Conservation (phyloP, 2,113 vertebrate species). For the Australoheros scitulus region DNA sequence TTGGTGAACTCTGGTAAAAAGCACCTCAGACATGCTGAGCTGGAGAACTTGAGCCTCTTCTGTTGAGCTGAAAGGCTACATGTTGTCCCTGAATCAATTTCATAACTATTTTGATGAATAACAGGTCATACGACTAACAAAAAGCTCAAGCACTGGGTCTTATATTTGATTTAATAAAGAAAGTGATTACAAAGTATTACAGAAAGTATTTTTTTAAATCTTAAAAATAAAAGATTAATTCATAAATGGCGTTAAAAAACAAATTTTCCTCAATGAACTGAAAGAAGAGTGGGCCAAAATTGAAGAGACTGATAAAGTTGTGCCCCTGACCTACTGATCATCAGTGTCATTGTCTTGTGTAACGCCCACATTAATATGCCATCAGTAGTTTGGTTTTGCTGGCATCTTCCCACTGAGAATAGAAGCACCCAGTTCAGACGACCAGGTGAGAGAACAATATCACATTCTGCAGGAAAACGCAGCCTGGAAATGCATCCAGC, state of each 20-base stretch:
- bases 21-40: neutral
- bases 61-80: neutral
- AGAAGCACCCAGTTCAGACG: neutral
- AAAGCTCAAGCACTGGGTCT: neutral
- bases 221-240: too few relatives aligned
- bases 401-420: slow-evolving; percentile 10
- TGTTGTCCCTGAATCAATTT: too few relatives aligned
- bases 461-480: neutral
- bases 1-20: neutral
- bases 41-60: neutral
- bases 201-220: neutral
- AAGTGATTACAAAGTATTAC: neutral
- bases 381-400: slow-evolving; percentile 29
- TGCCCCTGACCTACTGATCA: neutral
- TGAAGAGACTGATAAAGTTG: too few relatives aligned
- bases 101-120: neutral
- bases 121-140: neutral
- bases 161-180: neutral
- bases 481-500: neutral
- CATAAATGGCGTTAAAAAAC: too few relatives aligned
- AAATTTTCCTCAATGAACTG: too few relatives aligned
- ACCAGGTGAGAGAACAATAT: slow-evolving; percentile 11
- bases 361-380: neutral
- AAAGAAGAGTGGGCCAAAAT: too few relatives aligned
- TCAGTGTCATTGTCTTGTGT: neutral